Evolutionary conservation across 2,113 vertebrate species (phyloP).

Genomic region (Dryoscopus gambensis): DNA sequence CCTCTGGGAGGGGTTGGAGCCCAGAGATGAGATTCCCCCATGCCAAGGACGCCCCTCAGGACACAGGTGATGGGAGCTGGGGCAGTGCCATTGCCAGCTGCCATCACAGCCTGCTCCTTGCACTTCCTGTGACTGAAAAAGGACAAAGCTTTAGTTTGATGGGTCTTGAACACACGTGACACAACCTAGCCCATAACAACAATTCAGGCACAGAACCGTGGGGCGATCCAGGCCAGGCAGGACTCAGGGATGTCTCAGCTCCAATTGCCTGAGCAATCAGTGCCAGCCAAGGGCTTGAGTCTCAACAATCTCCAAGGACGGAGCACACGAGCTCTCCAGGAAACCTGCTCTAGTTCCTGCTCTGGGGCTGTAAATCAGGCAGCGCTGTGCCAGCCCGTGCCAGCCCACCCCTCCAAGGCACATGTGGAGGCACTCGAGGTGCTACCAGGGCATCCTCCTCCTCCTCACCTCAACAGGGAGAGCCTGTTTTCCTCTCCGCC

Average conservation of each 20-base stretch:
- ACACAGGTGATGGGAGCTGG: neutral
- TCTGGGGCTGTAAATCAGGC: neutral
- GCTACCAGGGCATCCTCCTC: too few relatives aligned
- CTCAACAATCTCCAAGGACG: neutral
- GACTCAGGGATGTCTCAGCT: neutral
- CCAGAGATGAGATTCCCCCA: neutral
- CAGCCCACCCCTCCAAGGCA: neutral
- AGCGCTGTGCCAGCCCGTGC: too few relatives aligned
- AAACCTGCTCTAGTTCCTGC: neutral
- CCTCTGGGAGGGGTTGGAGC: neutral
- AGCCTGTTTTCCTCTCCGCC: neutral
- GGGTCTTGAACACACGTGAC: fast-evolving
- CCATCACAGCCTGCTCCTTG: neutral
- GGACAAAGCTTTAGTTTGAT: neutral
- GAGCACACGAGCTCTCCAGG: neutral
- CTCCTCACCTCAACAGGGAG: neutral
- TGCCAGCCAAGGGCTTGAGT: neutral
- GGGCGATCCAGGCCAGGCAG: neutral
- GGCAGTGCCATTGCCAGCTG: neutral
- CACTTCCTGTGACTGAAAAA: neutral
- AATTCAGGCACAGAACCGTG: neutral
- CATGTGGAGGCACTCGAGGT: fast-evolving
- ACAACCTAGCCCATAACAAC: fast-evolving
- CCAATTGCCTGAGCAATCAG: fast-evolving
- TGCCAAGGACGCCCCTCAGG: neutral